phyloP scores from a whole-genome alignment of 1,140 invertebrate genomes.

The Eumeta japonica region DNA sequence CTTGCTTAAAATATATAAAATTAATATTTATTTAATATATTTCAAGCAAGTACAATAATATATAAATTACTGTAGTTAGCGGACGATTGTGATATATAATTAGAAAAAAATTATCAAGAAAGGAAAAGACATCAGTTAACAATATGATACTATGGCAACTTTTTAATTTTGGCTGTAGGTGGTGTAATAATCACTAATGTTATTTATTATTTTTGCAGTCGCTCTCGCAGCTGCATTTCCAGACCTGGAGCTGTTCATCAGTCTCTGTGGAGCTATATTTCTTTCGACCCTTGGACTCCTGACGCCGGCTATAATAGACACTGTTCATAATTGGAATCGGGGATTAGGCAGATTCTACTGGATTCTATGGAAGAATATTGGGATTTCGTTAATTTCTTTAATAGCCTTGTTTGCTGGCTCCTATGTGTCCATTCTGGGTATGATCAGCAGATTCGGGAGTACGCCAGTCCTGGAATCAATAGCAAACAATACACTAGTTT shows the following conservation, averaged over 20 bases:
- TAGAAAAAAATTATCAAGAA: too few relatives aligned
- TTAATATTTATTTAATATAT: too few relatives aligned
- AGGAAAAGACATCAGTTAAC: too few relatives aligned
- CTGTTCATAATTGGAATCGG: slow-evolving; percentile 66
- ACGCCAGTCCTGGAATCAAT: slow-evolving; percentile 11
- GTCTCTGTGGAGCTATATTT: slow-evolving; percentile 83
- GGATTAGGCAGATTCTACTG: slow-evolving; percentile 63
- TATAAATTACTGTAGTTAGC: too few relatives aligned
- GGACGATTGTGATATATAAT: too few relatives aligned
- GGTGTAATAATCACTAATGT: too few relatives aligned
- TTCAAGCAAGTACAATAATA: too few relatives aligned
- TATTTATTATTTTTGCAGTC: slow-evolving; percentile 57
- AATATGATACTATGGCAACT: too few relatives aligned
- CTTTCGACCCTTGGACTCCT: slow-evolving; percentile 83
- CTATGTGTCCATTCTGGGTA: slow-evolving; percentile 62
- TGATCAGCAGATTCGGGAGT: slow-evolving; percentile 36
- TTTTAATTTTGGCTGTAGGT: too few relatives aligned
- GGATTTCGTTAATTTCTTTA: slow-evolving; percentile 63
- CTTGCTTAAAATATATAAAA: too few relatives aligned
- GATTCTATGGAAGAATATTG: slow-evolving; percentile 67
- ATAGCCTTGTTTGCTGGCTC: slow-evolving; percentile 68
- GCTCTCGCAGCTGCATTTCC: slow-evolving; percentile 74
- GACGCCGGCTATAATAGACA: slow-evolving; percentile 82
- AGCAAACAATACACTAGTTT: slow-evolving; percentile 13
- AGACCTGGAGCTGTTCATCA: slow-evolving; percentile 82